phyloP scores from a whole-genome alignment of 2,797 vertebrate genomes.

The Aulostomus chinensis region DNA sequence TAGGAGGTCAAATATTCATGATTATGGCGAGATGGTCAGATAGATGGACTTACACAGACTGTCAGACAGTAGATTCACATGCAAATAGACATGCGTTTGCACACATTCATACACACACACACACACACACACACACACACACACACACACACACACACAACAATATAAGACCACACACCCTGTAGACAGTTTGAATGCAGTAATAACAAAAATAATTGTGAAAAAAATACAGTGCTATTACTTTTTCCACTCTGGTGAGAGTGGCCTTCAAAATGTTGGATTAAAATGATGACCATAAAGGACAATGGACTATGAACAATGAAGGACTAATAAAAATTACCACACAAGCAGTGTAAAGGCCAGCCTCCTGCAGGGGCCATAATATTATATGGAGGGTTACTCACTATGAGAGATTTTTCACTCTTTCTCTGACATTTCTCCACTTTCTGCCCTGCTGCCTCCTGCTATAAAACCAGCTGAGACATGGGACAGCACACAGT shows the following conservation, averaged over 20 bases:
- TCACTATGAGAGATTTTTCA: constrained; percentile 47
- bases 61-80: constrained; percentile 31
- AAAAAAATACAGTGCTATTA: constrained; percentile 34
- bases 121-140: too few relatives aligned
- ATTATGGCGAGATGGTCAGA: constrained; percentile 1
- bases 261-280: constrained; percentile 55
- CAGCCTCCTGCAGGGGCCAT: constrained; percentile 44
- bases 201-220: constrained; percentile 39
- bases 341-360: constrained; percentile 49
- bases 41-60: neutral
- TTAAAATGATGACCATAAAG: constrained; percentile 55
- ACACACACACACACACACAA: too few relatives aligned
- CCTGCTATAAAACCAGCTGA: constrained; percentile 53
- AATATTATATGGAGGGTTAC: constrained; percentile 53
- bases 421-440: constrained; percentile 49
- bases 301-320: constrained; percentile 56
- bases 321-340: constrained; percentile 42
- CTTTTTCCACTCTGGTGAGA: constrained; percentile 31
- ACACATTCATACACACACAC: constrained; percentile 43
- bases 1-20: constrained; percentile 60
- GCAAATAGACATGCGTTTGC: constrained; percentile 51
- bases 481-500: constrained; percentile 51
- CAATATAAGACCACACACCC: constrained; percentile 28
- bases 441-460: constrained; percentile 55
- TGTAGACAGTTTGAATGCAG: constrained; percentile 56